Evolutionary conservation across 2,797 vertebrate species (phyloP).

Genomic region (Sebastes alutus): DNA sequence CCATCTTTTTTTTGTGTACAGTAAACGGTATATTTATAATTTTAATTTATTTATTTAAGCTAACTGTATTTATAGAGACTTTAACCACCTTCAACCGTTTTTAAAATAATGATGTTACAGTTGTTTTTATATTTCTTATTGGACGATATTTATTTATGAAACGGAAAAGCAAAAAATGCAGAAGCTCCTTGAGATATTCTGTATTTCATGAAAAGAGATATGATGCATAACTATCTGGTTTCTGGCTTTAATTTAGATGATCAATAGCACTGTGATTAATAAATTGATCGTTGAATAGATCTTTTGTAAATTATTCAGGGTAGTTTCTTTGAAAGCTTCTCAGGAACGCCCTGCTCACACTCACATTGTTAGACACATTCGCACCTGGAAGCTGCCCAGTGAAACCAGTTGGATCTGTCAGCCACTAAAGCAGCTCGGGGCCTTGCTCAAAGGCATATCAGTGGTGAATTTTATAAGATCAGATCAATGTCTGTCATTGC

Average conservation of each 20-base stretch:
- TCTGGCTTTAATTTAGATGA: conserved; percentile 51
- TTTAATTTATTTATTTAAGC: conserved; percentile 89
- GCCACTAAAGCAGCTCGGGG: conserved; percentile 3
- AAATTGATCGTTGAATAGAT: conserved; percentile 51
- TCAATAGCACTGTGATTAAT: conserved; percentile 71
- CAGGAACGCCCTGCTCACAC: not conserved
- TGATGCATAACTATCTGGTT: conserved; percentile 22
- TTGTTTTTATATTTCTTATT: conserved; percentile 76
- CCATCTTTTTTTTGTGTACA: conserved; percentile 74
- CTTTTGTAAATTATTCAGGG: conserved; percentile 4
- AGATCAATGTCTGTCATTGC: conserved; percentile 16
- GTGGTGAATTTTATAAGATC: conserved; percentile 2
- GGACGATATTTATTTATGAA: conserved; percentile 77
- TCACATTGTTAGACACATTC: conserved; percentile 2
- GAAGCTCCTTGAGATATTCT: conserved; percentile 35
- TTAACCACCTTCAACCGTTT: conserved; percentile 75
- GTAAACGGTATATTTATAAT: conserved; percentile 83
- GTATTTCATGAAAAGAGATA: conserved; percentile 36
- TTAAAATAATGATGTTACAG: conserved; percentile 72
- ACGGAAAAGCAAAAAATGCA: conserved; percentile 30
- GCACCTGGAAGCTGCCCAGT: conserved; percentile 16
- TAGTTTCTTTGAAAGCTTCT: conserved; percentile 1
- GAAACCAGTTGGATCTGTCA: conserved; percentile 18
- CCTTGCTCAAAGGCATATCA: conserved; percentile 28
- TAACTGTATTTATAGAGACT: conserved; percentile 85